phyloP scores from a whole-genome alignment of 35 echinoderm and acorn worm species.

The Apostichopus parvimensis region DNA sequence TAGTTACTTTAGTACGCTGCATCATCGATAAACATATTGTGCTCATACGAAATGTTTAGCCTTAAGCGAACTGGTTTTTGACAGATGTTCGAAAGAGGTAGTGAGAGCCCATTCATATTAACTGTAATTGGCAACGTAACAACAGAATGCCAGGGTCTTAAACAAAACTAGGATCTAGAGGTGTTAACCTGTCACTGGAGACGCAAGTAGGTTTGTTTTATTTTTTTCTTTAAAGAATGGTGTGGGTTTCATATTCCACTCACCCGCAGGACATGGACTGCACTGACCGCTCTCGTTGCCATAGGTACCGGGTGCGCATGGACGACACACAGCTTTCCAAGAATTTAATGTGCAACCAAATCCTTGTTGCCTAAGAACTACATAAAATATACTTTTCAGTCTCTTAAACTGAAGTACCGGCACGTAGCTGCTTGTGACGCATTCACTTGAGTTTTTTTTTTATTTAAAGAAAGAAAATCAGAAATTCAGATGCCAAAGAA shows the following conservation, averaged over 20 bases:
- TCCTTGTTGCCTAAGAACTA: not conserved
- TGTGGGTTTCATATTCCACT: not conserved
- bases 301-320: constrained; percentile 2
- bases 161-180: not conserved
- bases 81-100: no score
- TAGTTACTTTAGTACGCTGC: no score
- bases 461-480: no score
- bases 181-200: not conserved
- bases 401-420: not conserved
- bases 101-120: no score
- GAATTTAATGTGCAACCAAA: not conserved
- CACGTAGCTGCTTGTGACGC: not conserved
- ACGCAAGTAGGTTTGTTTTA: not conserved
- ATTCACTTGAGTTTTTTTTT: not conserved
- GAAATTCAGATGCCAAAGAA: no score
- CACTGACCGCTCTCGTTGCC: not conserved
- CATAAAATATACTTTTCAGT: not conserved
- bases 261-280: not conserved
- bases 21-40: no score
- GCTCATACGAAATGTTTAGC: no score
- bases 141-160: not conserved
- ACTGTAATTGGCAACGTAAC: not conserved
- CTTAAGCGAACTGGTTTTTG: no score
- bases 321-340: not conserved
- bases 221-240: no score